Evolutionary conservation across 1,140 invertebrate genomes (phyloP).

Genomic region (Drosophila melanica): DNA sequence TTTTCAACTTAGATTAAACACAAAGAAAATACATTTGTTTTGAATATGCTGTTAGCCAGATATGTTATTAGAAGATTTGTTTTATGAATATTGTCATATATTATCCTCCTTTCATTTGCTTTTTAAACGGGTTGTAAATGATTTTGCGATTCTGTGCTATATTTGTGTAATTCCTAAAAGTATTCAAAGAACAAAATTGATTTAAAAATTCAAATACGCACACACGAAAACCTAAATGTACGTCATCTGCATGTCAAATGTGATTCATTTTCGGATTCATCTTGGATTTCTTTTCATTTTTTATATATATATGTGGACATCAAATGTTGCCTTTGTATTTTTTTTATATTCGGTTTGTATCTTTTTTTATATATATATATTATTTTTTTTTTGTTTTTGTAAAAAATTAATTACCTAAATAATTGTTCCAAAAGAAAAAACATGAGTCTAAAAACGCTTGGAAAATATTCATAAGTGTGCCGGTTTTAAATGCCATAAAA

Average conservation of each 20-base stretch:
- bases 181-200: slow-evolving; percentile 7
- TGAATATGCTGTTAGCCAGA: slow-evolving; percentile 14
- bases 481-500: slow-evolving; percentile 17
- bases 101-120: neutral
- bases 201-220: neutral
- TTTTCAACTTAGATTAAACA: neutral
- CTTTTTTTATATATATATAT: neutral
- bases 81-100: slow-evolving; percentile 56
- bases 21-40: neutral
- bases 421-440: slow-evolving; percentile 42
- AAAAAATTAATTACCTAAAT: slow-evolving; percentile 41
- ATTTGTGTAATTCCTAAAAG: neutral
- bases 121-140: too few species aligned
- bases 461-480: slow-evolving; percentile 42
- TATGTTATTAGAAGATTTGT: slow-evolving; percentile 40
- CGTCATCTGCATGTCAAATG: neutral
- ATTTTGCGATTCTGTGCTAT: neutral
- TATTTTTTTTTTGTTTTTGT: slow-evolving; percentile 18
- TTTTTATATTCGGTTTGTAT: slow-evolving; percentile 8
- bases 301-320: neutral
- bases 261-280: neutral
- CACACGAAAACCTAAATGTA: neutral
- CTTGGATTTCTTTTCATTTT: slow-evolving; percentile 10
- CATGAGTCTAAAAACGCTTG: slow-evolving; percentile 42
- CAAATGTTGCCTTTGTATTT: slow-evolving; percentile 7